These are phyloP conservation scores for Parauchenoglanis punctatus DNA, from an alignment of 2,797 vertebrate species.

Conservation along the genomic window DNA sequence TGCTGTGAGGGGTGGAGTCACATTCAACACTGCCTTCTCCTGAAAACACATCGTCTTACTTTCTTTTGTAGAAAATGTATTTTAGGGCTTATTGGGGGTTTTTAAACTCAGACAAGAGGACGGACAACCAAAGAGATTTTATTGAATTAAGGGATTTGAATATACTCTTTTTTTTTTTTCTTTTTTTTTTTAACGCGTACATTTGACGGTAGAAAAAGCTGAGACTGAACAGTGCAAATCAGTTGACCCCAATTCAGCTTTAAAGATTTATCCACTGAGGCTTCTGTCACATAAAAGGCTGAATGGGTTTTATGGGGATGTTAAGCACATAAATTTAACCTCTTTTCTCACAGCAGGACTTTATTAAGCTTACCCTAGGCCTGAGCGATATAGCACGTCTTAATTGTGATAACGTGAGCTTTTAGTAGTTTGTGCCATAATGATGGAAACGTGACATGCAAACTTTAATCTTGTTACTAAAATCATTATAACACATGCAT, in stretches of 20 bases:
- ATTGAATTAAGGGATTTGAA: slow-evolving; percentile 72
- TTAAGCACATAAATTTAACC: not conserved
- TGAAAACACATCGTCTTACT: slow-evolving; percentile 62
- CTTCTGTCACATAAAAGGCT: slow-evolving; percentile 13
- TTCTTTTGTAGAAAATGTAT: slow-evolving; percentile 66
- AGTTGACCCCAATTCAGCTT: slow-evolving; percentile 34
- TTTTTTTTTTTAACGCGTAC: slow-evolving; percentile 28
- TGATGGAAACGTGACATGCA: not conserved
- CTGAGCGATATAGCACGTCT: not conserved
- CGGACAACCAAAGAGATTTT: slow-evolving; percentile 81
- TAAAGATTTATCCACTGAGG: slow-evolving; percentile 48
- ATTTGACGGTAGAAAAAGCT: not conserved
- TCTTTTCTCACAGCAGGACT: not conserved
- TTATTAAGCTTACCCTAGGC: not conserved
- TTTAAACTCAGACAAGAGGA: slow-evolving; percentile 61
- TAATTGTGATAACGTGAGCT: not conserved
- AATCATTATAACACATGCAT: not conserved
- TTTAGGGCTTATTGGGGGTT: slow-evolving; percentile 66
- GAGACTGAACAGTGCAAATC: slow-evolving; percentile 5
- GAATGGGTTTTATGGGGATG: not conserved
- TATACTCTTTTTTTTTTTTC: slow-evolving; percentile 60
- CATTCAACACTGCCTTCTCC: slow-evolving; percentile 72
- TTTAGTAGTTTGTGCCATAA: slow-evolving; percentile 11
- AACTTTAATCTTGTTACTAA: not conserved
- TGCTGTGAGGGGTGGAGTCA: slow-evolving; percentile 71